Percentiles rank a stretch among this genome's conserved stretches.
Conservation (phyloP, 2,888 invertebrate species). For the Aromia moschata region DNA sequence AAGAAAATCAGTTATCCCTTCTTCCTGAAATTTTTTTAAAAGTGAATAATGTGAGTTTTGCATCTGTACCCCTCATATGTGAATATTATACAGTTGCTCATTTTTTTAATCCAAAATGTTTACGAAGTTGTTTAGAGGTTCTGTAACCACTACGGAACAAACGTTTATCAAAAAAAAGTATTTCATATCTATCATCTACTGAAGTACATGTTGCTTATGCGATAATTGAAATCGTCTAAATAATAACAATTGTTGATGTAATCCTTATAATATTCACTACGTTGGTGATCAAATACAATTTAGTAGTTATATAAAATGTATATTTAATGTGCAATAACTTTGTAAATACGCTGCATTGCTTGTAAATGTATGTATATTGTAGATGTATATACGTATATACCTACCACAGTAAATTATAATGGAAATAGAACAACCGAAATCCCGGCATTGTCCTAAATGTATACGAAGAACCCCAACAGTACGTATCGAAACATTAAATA, state of each 20-base stretch:
- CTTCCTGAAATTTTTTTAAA: too few relatives aligned
- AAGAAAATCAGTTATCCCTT: too few relatives aligned
- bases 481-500: conserved; percentile 10
- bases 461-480: conserved; percentile 54
- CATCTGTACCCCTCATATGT: too few relatives aligned
- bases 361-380: conserved; percentile 63
- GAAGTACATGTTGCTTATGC: conserved; percentile 42
- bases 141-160: conserved; percentile 5
- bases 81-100: conserved; percentile 58
- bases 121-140: conserved; percentile 32
- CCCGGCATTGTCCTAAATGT: conserved; percentile 54
- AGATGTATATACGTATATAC: conserved; percentile 60
- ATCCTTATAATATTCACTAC: conserved; percentile 37
- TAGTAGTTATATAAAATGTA: conserved; percentile 51
- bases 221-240: conserved; percentile 36
- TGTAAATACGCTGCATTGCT: conserved; percentile 60
- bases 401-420: conserved; percentile 37
- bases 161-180: conserved; percentile 28
- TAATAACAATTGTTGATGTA: conserved; percentile 39
- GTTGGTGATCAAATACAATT: conserved; percentile 37
- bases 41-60: too few relatives aligned
- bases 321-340: conserved; percentile 64
- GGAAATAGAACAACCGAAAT: conserved; percentile 33
- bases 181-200: conserved; percentile 36
- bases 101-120: conserved; percentile 47